phyloP scores from a whole-genome alignment of 2,113 vertebrate species.

The Brachyhypopomus occidentalis region DNA sequence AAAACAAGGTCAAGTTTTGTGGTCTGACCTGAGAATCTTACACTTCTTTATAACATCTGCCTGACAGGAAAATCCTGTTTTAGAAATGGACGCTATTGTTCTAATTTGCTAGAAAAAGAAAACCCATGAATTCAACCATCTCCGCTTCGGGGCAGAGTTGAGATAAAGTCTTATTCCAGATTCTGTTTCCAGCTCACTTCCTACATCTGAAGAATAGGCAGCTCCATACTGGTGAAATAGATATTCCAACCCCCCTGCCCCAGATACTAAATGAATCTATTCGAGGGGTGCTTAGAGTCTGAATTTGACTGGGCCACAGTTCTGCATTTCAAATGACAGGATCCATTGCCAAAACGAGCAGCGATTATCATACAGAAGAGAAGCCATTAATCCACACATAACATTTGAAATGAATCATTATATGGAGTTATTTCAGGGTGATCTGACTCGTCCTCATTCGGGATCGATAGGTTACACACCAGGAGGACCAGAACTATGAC shows the following conservation, averaged over 20 bases:
- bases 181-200: slow-evolving; percentile 62
- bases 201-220: slow-evolving; percentile 49
- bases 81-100: slow-evolving; percentile 41
- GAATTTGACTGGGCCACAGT: slow-evolving; percentile 16
- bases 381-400: slow-evolving; percentile 26
- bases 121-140: slow-evolving; percentile 44
- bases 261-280: slow-evolving; percentile 21
- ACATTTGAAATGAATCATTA: slow-evolving; percentile 13
- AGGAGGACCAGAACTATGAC: too few species aligned
- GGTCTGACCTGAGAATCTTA: background rate
- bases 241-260: slow-evolving; percentile 34
- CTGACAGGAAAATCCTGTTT: slow-evolving; percentile 18
- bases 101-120: slow-evolving; percentile 33
- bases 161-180: slow-evolving; percentile 60
- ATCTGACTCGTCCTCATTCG: background rate
- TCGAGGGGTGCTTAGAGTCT: slow-evolving; percentile 17
- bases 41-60: background rate
- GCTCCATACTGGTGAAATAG: slow-evolving; percentile 46
- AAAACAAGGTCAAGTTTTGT: background rate
- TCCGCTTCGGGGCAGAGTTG: slow-evolving; percentile 53
- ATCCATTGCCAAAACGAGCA: background rate
- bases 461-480: background rate
- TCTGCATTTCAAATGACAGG: slow-evolving; percentile 35
- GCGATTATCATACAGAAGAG: background rate
- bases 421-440: background rate